Conservation (phyloP, 1,140 invertebrate species). For the Aphelinus certus region DNA sequence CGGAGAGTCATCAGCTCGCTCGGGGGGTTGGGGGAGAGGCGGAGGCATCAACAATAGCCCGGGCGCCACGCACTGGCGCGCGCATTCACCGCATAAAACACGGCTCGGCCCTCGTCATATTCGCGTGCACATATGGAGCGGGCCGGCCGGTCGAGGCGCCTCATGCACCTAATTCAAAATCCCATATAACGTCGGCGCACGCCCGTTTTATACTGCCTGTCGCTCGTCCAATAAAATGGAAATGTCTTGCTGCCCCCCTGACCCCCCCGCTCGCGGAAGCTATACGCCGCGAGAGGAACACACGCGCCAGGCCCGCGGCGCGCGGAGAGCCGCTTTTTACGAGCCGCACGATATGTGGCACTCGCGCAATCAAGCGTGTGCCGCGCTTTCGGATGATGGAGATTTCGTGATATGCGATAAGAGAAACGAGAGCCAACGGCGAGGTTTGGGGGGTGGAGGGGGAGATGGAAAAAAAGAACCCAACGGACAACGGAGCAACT, state of each 20-base stretch:
- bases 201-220: constrained; percentile 21
- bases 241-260: constrained; percentile 53
- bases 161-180: constrained; percentile 56
- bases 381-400: too few relatives aligned
- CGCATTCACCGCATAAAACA: too few relatives aligned
- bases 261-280: background rate
- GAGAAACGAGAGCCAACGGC: background rate
- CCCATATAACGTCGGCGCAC: constrained; percentile 47
- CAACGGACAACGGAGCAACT: too few relatives aligned
- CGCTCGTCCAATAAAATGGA: constrained; percentile 63
- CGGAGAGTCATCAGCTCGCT: too few relatives aligned
- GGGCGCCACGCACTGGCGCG: too few relatives aligned
- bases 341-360: background rate
- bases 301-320: constrained; percentile 39
- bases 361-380: too few relatives aligned
- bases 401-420: background rate
- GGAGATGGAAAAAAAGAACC: too few relatives aligned
- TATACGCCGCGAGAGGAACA: constrained; percentile 24
- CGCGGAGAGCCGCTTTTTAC: background rate
- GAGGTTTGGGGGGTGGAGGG: too few relatives aligned
- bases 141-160: constrained; percentile 45
- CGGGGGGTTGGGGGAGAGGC: too few relatives aligned
- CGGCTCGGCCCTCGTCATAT: too few relatives aligned
- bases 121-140: constrained; percentile 21
- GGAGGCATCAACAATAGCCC: too few relatives aligned